Base-by-base conservation (phyloP, 2,888 invertebrate species). In the Drosophila tripunctata region DNA sequence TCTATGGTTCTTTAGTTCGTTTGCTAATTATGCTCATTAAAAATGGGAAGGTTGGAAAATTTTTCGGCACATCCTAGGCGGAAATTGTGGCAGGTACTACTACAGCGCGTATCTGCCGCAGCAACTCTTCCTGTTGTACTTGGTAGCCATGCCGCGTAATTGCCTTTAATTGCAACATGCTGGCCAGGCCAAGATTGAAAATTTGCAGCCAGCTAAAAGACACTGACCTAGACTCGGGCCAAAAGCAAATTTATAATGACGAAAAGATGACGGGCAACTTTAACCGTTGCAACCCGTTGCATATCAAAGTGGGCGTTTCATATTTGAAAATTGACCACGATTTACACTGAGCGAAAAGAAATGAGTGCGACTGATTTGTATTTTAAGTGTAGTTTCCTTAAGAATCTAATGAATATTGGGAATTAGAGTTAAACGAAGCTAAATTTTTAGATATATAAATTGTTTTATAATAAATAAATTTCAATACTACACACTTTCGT, bases 161-260 rank as follows among this genome's bases (percentile, higher is more conserved):
- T 90, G 80, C 84, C 75, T 78, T 80, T 89, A 89, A 89, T 90
- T 89, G 86, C 85, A 64, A 68, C 62, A 74, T 65, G 78, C 80
- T 44, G 57, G 55, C 41, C 41, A 36, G 57, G 61, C 60, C 62
- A 71, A 63, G 51, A 51, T n/a, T 35, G 62, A 47, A 78, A 86
- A 85, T 80, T n/a, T 87, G 78, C 88, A 64, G 82, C 88, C 73
- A n/a, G n/a, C n/a, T n/a, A n/a, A n/a, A 83, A 89, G 89, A 87
- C 89, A 89, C 85, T 89, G 87, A 89, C 87, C 87, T 84, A 87
- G 87, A 87, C 88, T 87, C 67, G 62, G 54, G 44, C 67, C 67
- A 69, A 24, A 52, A 61, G n/a, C 75, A 67, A 73, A 88, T 80
- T 77, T 56, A 71, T 83, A 87, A 83, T 83, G 33, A 43, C 17